Percentiles rank a stretch among this genome's conserved stretches.
Evolutionary conservation across 2,113 vertebrate genomes (phyloP).

Genomic region (Bagarius yarrelli): DNA sequence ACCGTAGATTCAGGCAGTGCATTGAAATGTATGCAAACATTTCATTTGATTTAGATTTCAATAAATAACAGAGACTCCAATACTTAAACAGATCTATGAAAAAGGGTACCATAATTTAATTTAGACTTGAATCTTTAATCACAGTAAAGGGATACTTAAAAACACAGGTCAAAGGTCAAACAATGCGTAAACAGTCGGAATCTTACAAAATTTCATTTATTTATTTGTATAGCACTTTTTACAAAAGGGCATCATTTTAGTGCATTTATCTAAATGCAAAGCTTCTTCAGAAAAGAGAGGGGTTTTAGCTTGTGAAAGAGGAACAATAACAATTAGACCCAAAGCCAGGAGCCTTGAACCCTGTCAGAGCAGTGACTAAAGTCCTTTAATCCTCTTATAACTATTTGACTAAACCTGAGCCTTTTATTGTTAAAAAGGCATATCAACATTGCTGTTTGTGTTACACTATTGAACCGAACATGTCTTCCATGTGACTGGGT

Average conservation of each 20-base stretch:
- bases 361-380: constrained; percentile 58
- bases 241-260: constrained; percentile 29
- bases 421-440: constrained; percentile 74
- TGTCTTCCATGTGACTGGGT: constrained; percentile 60
- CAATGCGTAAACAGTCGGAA: background rate
- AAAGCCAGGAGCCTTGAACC: constrained; percentile 58
- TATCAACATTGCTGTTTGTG: constrained; percentile 66
- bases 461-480: constrained; percentile 69
- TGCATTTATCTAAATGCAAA: constrained; percentile 23
- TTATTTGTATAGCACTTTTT: no score
- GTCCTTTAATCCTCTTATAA: constrained; percentile 73
- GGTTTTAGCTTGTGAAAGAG: constrained; percentile 51
- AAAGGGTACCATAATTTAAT: background rate
- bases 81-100: no score
- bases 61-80: no score
- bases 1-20: background rate
- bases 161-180: background rate
- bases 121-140: background rate
- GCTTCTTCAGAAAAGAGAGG: constrained; percentile 29
- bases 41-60: background rate
- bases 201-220: no score
- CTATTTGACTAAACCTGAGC: constrained; percentile 55
- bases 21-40: background rate
- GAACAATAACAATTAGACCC: constrained; percentile 66
- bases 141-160: background rate